These are phyloP conservation scores for Siniperca undulata DNA, from an alignment of 2,797 vertebrate genomes.

Conservation along the genomic window DNA sequence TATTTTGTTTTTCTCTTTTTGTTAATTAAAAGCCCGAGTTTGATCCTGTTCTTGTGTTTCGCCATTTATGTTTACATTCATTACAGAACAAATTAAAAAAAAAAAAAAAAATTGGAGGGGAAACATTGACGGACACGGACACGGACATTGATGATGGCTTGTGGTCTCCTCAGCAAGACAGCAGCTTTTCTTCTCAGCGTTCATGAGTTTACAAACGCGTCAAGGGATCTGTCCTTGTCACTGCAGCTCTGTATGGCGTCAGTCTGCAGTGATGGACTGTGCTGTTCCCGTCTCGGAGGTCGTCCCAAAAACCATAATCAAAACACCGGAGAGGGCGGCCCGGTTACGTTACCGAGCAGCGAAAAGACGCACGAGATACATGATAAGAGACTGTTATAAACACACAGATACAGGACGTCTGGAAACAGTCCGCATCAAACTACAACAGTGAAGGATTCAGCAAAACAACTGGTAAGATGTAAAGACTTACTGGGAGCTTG, in stretches of 20 bases:
- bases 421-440: background rate
- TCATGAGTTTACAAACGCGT: slow-evolving; percentile 42
- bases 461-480: slow-evolving; percentile 59
- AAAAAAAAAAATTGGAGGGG: too few species aligned
- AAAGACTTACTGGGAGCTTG: background rate
- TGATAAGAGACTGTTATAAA: slow-evolving; percentile 76
- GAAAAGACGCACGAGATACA: slow-evolving; percentile 49
- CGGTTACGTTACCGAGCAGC: slow-evolving; percentile 47
- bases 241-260: slow-evolving; percentile 60
- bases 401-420: background rate
- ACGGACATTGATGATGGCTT: background rate
- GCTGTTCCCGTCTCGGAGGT: slow-evolving; percentile 77
- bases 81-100: slow-evolving; percentile 72
- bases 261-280: slow-evolving; percentile 68
- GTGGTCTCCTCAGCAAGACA: background rate
- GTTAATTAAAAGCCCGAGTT: slow-evolving; percentile 79
- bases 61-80: slow-evolving; percentile 80
- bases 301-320: slow-evolving; percentile 26
- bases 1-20: slow-evolving; percentile 84
- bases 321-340: slow-evolving; percentile 37
- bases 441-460: background rate
- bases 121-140: background rate
- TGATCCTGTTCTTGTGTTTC: slow-evolving; percentile 80
- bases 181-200: background rate
- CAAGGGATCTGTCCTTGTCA: slow-evolving; percentile 71